A percentile compares a stretch with the other conserved stretches of the same genome.
Evolutionary conservation across 2,888 invertebrate genomes (phyloP).

Genomic region (Torymus tubicola): DNA sequence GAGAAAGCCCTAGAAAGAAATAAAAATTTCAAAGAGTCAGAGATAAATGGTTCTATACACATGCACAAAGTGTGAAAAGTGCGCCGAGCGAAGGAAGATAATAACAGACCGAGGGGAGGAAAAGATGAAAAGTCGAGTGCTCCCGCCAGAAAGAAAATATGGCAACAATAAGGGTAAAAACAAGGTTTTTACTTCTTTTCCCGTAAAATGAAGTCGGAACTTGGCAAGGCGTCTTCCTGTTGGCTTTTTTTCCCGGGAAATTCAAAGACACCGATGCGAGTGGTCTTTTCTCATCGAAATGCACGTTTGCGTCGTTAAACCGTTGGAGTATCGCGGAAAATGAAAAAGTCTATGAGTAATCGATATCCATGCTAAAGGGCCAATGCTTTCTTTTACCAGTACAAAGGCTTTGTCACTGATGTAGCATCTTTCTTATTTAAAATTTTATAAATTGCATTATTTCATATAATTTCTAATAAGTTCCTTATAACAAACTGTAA

Average conservation of each 20-base stretch:
- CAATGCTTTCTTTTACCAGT: no score
- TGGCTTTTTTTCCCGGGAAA: not conserved
- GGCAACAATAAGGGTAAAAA: conserved; percentile 27
- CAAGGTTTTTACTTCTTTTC: conserved; percentile 12
- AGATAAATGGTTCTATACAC: conserved; percentile 29
- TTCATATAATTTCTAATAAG: no score
- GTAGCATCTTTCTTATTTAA: no score
- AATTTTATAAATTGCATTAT: no score
- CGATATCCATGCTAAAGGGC: no score
- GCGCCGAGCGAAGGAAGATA: conserved; percentile 36
- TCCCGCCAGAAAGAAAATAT: conserved; percentile 30
- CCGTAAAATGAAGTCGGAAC: conserved; percentile 21
- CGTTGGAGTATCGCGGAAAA: no score
- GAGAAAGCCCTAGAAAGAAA: conserved; percentile 12
- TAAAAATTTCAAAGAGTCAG: conserved; percentile 13
- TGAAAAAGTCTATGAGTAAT: no score
- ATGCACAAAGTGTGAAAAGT: conserved; percentile 43
- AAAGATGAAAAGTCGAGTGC: conserved; percentile 45
- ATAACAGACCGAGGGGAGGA: conserved; percentile 33
- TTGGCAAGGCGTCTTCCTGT: conserved; percentile 6
- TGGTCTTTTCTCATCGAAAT: no score
- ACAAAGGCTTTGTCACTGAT: no score
- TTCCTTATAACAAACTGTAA: no score
- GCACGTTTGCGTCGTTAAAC: no score
- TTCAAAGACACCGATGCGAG: not conserved